Evolutionary conservation across 2,797 vertebrate genomes (phyloP).

Genomic region (Thunnus albacares): DNA sequence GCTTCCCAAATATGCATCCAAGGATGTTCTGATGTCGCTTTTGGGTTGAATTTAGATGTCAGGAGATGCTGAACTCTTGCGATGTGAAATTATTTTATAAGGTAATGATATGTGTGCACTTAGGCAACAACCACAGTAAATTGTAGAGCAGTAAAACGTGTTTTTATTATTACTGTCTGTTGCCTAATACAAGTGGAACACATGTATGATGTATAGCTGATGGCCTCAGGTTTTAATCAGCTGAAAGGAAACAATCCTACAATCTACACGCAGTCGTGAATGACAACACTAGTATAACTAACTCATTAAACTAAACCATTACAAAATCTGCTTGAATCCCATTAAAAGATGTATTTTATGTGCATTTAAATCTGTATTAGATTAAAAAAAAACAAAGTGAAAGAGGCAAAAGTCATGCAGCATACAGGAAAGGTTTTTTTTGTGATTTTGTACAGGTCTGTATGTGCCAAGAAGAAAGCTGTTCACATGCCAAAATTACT

Average conservation of each 20-base stretch:
- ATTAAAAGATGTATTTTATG: neutral
- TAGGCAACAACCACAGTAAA: neutral
- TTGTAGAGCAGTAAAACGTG: neutral
- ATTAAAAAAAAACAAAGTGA: neutral
- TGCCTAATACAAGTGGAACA: slow-evolving; percentile 1
- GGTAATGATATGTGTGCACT: slow-evolving; percentile 6
- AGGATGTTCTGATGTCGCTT: neutral
- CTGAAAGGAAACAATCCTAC: slow-evolving; percentile 3
- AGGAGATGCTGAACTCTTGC: neutral
- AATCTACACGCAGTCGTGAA: neutral
- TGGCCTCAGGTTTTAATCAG: slow-evolving; percentile 14
- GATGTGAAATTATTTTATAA: neutral
- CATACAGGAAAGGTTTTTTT: neutral
- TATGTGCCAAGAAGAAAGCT: slow-evolving; percentile 41
- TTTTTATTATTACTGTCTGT: slow-evolving; percentile 1
- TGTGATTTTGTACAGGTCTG: slow-evolving; percentile 32
- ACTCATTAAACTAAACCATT: neutral
- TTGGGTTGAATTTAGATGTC: neutral
- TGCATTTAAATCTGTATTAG: neutral
- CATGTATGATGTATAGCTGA: neutral
- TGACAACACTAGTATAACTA: neutral
- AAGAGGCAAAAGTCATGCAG: slow-evolving; percentile 12
- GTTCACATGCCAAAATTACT: slow-evolving; percentile 47
- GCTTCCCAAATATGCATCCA: neutral
- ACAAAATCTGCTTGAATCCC: neutral